A percentile compares a stretch with the other conserved stretches of the same genome.
Evolutionary conservation across 2,113 vertebrate species (phyloP).

Genomic region (Gambusia holbrooki): DNA sequence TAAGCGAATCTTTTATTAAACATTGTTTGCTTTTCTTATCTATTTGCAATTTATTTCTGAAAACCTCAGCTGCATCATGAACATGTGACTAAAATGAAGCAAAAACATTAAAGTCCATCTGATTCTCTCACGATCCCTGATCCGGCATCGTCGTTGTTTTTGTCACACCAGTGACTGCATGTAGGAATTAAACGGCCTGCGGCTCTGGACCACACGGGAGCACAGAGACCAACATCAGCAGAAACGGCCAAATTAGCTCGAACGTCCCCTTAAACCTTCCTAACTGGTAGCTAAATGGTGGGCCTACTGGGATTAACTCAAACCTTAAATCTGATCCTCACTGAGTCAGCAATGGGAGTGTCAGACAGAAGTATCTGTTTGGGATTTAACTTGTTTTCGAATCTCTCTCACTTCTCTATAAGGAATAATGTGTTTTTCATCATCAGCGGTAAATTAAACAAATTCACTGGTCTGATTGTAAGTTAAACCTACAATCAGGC

Average conservation of each 20-base stretch:
- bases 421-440: neutral
- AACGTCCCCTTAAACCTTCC: slow-evolving; percentile 16
- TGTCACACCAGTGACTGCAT: slow-evolving; percentile 24
- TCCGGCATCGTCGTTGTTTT: slow-evolving; percentile 18
- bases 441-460: neutral
- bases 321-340: slow-evolving; percentile 50
- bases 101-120: slow-evolving; percentile 38
- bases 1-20: no score
- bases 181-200: slow-evolving; percentile 28
- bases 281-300: slow-evolving; percentile 32
- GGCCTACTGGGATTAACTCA: slow-evolving; percentile 26
- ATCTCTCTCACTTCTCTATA: slow-evolving; percentile 3
- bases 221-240: slow-evolving; percentile 12
- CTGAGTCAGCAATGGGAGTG: slow-evolving; percentile 58
- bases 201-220: slow-evolving; percentile 6
- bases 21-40: neutral
- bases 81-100: slow-evolving; percentile 47
- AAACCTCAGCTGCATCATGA: slow-evolving; percentile 16
- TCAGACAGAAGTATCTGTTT: slow-evolving; percentile 2
- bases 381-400: neutral
- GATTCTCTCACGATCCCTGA: slow-evolving; percentile 21
- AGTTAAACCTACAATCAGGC: no score
- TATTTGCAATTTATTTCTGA: slow-evolving; percentile 24
- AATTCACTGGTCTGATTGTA: no score
- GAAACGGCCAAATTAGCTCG: slow-evolving; percentile 8